Evolutionary conservation across 2,113 vertebrate genomes (phyloP), one percentile per base, ranked within the genome.

Genomic region (Pseudolaguvia tuberculata): DNA sequence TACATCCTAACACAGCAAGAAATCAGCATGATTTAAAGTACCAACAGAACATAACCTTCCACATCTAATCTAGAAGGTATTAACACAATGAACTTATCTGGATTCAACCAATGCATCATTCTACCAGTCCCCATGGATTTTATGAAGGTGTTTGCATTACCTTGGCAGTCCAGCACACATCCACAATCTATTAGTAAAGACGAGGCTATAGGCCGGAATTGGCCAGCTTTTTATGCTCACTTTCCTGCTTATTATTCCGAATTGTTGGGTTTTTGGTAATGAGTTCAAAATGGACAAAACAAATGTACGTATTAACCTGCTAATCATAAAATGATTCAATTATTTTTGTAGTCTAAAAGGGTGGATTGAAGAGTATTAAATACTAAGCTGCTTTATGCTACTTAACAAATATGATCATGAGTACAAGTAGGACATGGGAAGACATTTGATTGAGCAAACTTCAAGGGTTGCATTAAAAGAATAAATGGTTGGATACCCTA

Each of bases 21-120:
- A 57, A 81, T 81, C 81, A 79, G 18, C 61, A 8, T 72, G 62
- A 81, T 81, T 79, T 77, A 15, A 55, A 8, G 53, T 23, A 35
- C 63, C 58, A 55, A 55, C 20, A 23, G 8, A 27, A 68, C 23
- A 21, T 53, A 76, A 57, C 45, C 62, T 82, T 83, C 67, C 66
- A 78, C 65, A 50, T 52, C 42, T 42, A 69, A 63, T 39, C 63
- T 9, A 12, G 17, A 27, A 72, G 65, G 21, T 42, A 59, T 55
- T 31, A 23, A 10, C 15, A 45, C 48, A 39, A 13, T 51, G 14
- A 45, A n/a, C 5, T 13, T 23, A 27, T 45, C n/a, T 57, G 66
- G 66, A 67, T 73, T 31, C 29, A 35, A 69, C 71, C 25, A 11
- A 74, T 62, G 48, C 18, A 29, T 50, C 45, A 42, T 55, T 31